phyloP scores from a whole-genome alignment of 2,888 invertebrate species.

The Drosophila mayaguana region DNA sequence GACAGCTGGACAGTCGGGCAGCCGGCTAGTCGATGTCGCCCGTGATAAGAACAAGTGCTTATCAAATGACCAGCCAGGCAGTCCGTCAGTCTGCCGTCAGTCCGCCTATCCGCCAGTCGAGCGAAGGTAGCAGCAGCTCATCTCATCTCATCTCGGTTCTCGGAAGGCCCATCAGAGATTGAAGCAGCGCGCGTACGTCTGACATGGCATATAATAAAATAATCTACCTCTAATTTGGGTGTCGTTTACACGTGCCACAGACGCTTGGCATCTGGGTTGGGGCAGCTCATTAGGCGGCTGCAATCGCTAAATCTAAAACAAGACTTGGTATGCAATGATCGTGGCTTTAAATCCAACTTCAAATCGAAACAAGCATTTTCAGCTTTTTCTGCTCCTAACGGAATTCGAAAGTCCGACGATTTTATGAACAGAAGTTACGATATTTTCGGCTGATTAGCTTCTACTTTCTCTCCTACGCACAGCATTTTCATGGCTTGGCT shows the following conservation, averaged over 20 bases:
- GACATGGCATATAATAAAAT: conserved; percentile 78
- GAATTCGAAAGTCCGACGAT: conserved; percentile 39
- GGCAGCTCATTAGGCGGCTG: conserved; percentile 45
- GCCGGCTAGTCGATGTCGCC: conserved; percentile 44
- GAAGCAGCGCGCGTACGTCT: conserved; percentile 24
- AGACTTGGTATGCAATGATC: conserved; percentile 44
- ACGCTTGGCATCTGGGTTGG: conserved; percentile 17
- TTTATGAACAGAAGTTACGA: conserved; percentile 27
- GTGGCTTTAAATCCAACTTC: not conserved
- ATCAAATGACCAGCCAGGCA: conserved; percentile 54
- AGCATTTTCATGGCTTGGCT: too few species aligned
- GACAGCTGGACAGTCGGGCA: conserved; percentile 29
- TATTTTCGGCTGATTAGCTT: conserved; percentile 20
- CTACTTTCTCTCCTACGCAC: conserved; percentile 33
- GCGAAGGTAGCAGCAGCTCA: conserved; percentile 9
- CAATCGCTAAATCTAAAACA: conserved; percentile 57
- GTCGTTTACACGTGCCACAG: conserved; percentile 80
- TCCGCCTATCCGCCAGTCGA: not conserved
- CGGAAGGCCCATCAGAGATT: conserved; percentile 59
- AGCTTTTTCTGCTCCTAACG: conserved; percentile 29
- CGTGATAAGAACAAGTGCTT: conserved; percentile 65
- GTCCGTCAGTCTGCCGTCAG: not conserved
- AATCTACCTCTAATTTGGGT: conserved; percentile 83
- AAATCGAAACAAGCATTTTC: conserved; percentile 21
- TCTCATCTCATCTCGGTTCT: conserved; percentile 47